These are phyloP conservation scores for Notospermus geniculatus DNA, from an alignment of 1,140 invertebrate species.

Conservation along the genomic window DNA sequence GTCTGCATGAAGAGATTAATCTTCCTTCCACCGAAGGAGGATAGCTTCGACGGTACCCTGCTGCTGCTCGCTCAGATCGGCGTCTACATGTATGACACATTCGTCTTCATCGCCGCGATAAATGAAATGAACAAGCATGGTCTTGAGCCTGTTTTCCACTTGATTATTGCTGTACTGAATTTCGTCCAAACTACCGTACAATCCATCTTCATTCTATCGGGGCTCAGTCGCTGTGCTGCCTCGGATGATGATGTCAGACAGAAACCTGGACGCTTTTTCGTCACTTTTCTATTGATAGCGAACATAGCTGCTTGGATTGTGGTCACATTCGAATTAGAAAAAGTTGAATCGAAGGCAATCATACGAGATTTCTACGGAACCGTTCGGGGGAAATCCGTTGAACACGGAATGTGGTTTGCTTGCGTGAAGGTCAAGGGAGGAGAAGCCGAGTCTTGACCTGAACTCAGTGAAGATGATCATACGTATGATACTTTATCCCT, in stretches of 20 bases:
- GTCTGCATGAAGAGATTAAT: constrained; percentile 71
- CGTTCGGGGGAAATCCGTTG: constrained; percentile 98
- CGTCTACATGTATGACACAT: constrained; percentile 90
- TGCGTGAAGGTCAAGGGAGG: no score
- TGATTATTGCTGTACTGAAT: constrained; percentile 69
- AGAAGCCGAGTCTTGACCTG: no score
- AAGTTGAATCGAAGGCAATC: constrained; percentile 13
- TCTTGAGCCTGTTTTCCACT: constrained; percentile 61
- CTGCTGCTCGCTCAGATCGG: constrained; percentile 89
- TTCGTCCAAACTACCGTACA: constrained; percentile 79
- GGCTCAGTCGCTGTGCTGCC: constrained; percentile 61
- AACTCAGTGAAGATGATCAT: no score
- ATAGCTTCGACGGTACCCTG: constrained; percentile 85
- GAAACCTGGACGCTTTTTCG: constrained; percentile 74
- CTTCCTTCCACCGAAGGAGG: constrained; percentile 75
- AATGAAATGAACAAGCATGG: constrained; percentile 69
- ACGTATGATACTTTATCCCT: constrained; percentile 93
- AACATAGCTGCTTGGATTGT: constrained; percentile 79
- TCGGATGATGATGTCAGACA: constrained; percentile 41
- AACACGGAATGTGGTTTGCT: constrained; percentile 93
- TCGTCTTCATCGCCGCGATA: constrained; percentile 60
- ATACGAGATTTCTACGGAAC: constrained; percentile 78
- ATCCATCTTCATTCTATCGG: constrained; percentile 92
- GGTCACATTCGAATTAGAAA: constrained; percentile 88
- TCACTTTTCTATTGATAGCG: constrained; percentile 76